Base-by-base conservation (phyloP, 2,888 invertebrate genomes). In the Catocala fraxini region DNA sequence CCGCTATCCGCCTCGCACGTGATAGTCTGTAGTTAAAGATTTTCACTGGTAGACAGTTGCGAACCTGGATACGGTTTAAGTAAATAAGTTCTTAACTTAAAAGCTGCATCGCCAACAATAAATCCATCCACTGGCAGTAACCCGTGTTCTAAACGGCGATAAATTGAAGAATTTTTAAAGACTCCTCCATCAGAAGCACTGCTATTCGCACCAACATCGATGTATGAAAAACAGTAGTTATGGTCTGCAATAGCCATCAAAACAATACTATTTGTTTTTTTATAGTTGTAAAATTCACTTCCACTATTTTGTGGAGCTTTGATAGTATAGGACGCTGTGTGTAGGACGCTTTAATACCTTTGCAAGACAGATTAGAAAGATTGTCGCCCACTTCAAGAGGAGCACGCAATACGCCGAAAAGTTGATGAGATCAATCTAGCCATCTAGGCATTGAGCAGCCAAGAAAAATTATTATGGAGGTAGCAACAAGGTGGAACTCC, bases 231-330 rank as follows among this genome's bases (percentile, higher is more conserved):
- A 48, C 62, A 51, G 52, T 72, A 75, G 43, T 75, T 58, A 56
- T 68, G 56, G 53, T 68, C 61, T 39, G 75, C 75, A 41, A 76
- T 43, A 43, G 76, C 80, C 57, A 81, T 5, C 42, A 82, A 65
- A 13, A 81, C 72, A 35, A 73, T 68, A 48, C 77, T 77, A 49
- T 72, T 71, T 10, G 25, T 39, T 56, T 66, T 60, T 71, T 80
- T 79, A 66, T 81, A 80, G 65, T 79, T 79, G 52, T 54, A 79
- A 52, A 58, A 72, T 45, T 58, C 34, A 57, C 73, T 73, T 51
- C 75, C 80, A 66, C 12, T 66, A 64, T 51, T 55, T 10, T n/a
- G 15, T 13, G 58, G 54, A 51, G 58, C 58, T 33, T 12, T 47
- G 15, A 79, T 76, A 45, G 35, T 47, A n/a, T n/a, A n/a, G n/a